A percentile compares a stretch with the other conserved stretches of the same genome.
phyloP scores from a whole-genome alignment of 23 tunicate genomes.

The Oikopleura dioica region DNA sequence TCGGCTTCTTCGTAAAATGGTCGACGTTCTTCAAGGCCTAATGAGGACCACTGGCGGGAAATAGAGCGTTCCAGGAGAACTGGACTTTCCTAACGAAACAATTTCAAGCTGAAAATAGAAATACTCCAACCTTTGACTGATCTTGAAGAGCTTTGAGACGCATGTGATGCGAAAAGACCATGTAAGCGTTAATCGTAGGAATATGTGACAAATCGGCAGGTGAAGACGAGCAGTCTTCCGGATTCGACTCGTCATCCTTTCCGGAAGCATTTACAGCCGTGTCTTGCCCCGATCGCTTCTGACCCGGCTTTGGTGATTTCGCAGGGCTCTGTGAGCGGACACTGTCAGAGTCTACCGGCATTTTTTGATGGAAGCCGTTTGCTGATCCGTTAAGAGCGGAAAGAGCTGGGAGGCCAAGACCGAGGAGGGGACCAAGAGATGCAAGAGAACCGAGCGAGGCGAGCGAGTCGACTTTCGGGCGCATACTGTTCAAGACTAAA shows the following conservation, averaged over 20 bases:
- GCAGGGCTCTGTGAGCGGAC: neutral
- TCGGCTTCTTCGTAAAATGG: neutral
- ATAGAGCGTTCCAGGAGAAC: neutral
- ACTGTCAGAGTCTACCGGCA: no score
- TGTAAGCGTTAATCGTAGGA: neutral
- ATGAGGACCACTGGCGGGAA: neutral
- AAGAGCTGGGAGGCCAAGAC: neutral
- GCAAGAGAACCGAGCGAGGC: neutral
- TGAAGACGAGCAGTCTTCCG: no score
- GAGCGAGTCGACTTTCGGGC: neutral
- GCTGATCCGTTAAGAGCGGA: neutral
- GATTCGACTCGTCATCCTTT: neutral
- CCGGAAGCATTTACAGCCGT: neutral
- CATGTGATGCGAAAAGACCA: neutral
- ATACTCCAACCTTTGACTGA: neutral
- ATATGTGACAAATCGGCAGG: neutral
- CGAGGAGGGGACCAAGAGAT: neutral
- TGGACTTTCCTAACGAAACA: neutral
- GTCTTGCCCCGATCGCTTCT: neutral
- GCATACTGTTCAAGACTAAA: neutral
- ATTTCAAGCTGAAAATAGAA: neutral
- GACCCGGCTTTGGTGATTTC: neutral
- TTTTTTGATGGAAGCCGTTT: neutral
- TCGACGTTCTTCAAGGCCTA: neutral
- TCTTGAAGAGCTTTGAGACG: neutral